Base-by-base conservation (phyloP, 2,113 vertebrate species). In the Pantherophis guttatus region DNA sequence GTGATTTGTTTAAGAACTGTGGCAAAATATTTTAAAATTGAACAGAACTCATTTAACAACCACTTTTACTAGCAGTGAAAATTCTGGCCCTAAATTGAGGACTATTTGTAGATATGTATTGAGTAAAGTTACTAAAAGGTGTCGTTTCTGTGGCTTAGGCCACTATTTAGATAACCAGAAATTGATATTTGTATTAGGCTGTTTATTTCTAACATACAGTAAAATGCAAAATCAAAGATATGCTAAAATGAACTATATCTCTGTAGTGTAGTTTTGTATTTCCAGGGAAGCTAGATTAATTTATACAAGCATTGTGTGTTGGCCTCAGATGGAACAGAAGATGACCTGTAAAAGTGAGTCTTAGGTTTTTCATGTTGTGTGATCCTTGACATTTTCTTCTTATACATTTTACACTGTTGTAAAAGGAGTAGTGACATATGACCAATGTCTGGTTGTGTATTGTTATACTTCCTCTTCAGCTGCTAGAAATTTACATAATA, bases 301-400 rank as follows among this genome's bases (percentile, higher is more conserved):
- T 91, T 93, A 91, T 92, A 65, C 0, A 12, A 85, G 81, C 44
- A 58, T 96, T 58, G 44, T 88, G 95, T 92, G 7, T 1, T 0
- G 70, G 55, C 52, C 96, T 94, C 87, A n/a, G 39, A 94, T 90
- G 93, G 70, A 95, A 95, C 90, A 70, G 44, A 65, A 93, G 81
- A 39, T 57, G 33, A 90, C 12, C 0, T 90, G 21, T 1, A 81
- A 95, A 96, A 95, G 89, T 81, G 58, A 8, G 93, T 57, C 95
- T 94, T 70, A 1, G 2, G 9, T 33, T 90, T 75, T 90, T 33
- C 29, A 54, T 75, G 48, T 48, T n/a, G 50, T 81, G 33, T 81
- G 75, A 81, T 39, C 75, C 75, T 81, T 39, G 75, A 39, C 33
- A 81, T 19, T 54, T 89, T 58, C 1, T 39, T 1, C 39, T 44